phyloP scores from a whole-genome alignment of 2,113 vertebrate species.

The Bos taurus region DNA sequence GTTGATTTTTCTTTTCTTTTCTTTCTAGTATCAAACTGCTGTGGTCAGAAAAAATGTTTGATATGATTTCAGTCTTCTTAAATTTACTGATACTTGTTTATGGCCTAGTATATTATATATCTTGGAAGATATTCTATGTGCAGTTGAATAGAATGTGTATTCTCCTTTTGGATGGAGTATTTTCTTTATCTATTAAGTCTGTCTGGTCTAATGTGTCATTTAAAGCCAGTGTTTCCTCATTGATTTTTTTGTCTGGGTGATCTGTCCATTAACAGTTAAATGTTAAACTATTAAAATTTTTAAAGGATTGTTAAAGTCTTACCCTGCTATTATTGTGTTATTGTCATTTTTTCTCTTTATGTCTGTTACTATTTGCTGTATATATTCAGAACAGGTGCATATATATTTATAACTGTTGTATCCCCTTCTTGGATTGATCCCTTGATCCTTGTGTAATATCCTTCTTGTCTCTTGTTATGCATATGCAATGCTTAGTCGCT shows the following conservation, averaged over 20 bases:
- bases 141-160: neutral
- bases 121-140: neutral
- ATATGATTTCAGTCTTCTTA: neutral
- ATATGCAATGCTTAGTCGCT: neutral
- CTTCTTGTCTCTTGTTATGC: neutral
- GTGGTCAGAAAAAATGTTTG: neutral
- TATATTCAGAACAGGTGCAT: neutral
- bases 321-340: neutral
- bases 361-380: neutral
- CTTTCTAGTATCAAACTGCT: neutral
- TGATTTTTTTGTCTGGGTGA: neutral
- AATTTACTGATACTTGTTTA: neutral
- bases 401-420: neutral
- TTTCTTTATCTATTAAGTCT: neutral
- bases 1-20: neutral
- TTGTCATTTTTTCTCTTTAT: neutral
- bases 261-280: neutral
- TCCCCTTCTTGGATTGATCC: neutral
- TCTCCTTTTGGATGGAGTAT: neutral
- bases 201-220: neutral
- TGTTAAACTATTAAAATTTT: neutral
- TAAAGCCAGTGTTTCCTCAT: neutral
- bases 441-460: neutral
- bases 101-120: neutral
- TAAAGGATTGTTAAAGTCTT: neutral